Evolutionary conservation across 2,888 invertebrate species (phyloP).

Genomic region (Drosophila longiperda): DNA sequence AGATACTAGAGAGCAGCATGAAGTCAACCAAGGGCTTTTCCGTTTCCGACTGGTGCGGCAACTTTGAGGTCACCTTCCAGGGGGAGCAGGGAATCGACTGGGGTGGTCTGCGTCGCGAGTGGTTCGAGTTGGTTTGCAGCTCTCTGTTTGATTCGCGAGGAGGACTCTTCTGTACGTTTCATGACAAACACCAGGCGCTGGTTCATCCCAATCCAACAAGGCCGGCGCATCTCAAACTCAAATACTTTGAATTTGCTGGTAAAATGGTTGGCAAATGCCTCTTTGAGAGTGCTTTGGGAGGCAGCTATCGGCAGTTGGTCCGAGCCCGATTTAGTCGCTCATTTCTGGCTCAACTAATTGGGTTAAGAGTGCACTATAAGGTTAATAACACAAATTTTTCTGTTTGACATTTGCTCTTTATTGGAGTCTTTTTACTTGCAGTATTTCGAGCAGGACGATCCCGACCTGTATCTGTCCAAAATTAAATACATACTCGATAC

Average conservation of each 20-base stretch:
- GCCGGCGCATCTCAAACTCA: slow-evolving; percentile 91
- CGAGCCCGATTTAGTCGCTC: slow-evolving; percentile 95
- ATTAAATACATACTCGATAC: slow-evolving; percentile 96
- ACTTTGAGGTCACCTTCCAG: slow-evolving; percentile 96
- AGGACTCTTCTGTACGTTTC: slow-evolving; percentile 93
- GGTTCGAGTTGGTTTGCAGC: slow-evolving; percentile 96
- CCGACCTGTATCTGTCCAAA: slow-evolving; percentile 96
- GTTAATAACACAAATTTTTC: slow-evolving; percentile 84
- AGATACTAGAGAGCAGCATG: slow-evolving; percentile 92
- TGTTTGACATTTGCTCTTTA: background rate
- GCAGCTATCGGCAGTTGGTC: slow-evolving; percentile 94
- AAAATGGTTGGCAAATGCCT: slow-evolving; percentile 97
- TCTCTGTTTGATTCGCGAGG: slow-evolving; percentile 93
- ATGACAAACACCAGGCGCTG: slow-evolving; percentile 93
- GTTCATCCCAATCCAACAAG: slow-evolving; percentile 95
- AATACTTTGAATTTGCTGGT: slow-evolving; percentile 97
- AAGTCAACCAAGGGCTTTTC: slow-evolving; percentile 94
- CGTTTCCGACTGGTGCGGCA: slow-evolving; percentile 97
- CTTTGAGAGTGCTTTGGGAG: slow-evolving; percentile 96
- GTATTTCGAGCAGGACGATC: slow-evolving; percentile 98
- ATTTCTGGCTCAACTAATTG: slow-evolving; percentile 97
- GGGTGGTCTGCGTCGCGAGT: slow-evolving; percentile 97
- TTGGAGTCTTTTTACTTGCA: slow-evolving; percentile 82
- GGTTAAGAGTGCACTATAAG: slow-evolving; percentile 96
- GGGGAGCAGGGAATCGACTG: slow-evolving; percentile 98